Evolutionary conservation across 2,113 vertebrate species (phyloP), one percentile per base, ranked within the genome.

Genomic region (Romanogobio albipinnatus): DNA sequence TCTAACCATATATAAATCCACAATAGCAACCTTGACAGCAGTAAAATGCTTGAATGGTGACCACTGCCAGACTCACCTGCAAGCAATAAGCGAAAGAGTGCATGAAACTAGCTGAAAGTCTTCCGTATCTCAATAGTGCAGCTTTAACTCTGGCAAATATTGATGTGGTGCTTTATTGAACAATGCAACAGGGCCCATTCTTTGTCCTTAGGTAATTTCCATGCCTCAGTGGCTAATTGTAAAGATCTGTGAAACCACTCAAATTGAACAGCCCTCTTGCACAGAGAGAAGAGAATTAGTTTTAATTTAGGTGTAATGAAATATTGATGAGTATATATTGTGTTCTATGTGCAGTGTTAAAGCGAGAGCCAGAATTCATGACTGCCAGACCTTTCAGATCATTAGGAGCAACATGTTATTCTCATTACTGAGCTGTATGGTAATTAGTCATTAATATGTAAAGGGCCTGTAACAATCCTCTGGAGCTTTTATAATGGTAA

Each of bases 381-480:
- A 76, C 81, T 83, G 22, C 29, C 73, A 75, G 68, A 84, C 62
- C 53, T 71, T 85, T 76, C n/a, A 80, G 47, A 80, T 61, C 47
- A 88, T 83, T 83, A 88, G 26, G 24, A 81, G 75, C 36, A 78
- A 47, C 76, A 84, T 66, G 51, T 61, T 83, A 75, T 88, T 81
- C 76, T 75, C 81, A 68, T 68, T 81, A 76, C 51, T 1, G 64
- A 58, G 22, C 59, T 29, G 47, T 58, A 80, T 33, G 26, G 49
- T 82, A 84, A 86, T 86, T 81, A 86, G 68, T 70, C 59, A 86
- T 86, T 83, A 86, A 75, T 70, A 86, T 86, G 76, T 73, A 86
- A 68, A 79, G 70, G 70, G 75, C 6, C 70, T 19, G 61, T 61
- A 80, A 80, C 47, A 17, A 58, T 71, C 53, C 64, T 59, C 81